Evolutionary conservation across 2,113 vertebrate genomes (phyloP).

Genomic region (Gobius niger): DNA sequence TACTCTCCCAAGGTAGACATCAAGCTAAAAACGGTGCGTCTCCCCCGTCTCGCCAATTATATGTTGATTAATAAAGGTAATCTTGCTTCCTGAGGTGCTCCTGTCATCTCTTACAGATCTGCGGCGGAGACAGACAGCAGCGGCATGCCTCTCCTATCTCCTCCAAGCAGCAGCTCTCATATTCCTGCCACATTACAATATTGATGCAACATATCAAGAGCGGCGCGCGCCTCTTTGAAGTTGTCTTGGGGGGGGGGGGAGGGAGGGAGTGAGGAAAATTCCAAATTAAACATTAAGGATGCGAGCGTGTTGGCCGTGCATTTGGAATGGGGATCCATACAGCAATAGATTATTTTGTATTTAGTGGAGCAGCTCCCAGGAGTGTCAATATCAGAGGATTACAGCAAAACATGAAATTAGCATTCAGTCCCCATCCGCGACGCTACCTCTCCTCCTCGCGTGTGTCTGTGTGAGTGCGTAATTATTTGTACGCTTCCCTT

Average conservation of each 20-base stretch:
- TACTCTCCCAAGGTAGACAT: not conserved
- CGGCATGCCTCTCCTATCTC: slow-evolving; percentile 74
- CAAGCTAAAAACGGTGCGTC: not conserved
- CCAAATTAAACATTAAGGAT: slow-evolving; percentile 82
- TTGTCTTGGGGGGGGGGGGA: slow-evolving; percentile 76
- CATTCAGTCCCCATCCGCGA: slow-evolving; percentile 79
- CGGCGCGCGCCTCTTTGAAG: slow-evolving; percentile 78
- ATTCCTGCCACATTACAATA: slow-evolving; percentile 81
- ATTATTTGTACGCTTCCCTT: slow-evolving; percentile 61
- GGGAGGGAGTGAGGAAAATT: slow-evolving; percentile 73
- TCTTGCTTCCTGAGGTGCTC: slow-evolving; percentile 38
- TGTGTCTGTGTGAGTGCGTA: slow-evolving; percentile 31
- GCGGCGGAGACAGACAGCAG: slow-evolving; percentile 51
- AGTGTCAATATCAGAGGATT: slow-evolving; percentile 84
- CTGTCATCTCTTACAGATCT: slow-evolving; percentile 68
- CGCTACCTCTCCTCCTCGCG: slow-evolving; percentile 61
- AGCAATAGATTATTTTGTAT: slow-evolving; percentile 83
- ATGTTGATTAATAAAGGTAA: slow-evolving; percentile 38
- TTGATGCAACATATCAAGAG: slow-evolving; percentile 82
- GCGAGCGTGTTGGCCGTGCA: slow-evolving; percentile 76
- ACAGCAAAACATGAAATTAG: slow-evolving; percentile 83
- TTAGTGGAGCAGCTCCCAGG: slow-evolving; percentile 83
- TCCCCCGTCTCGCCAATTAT: slow-evolving; percentile 34
- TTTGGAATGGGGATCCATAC: slow-evolving; percentile 78
- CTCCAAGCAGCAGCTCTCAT: slow-evolving; percentile 73